Conservation (phyloP, 2,113 vertebrate genomes). For the Hyperopisus bebe region DNA sequence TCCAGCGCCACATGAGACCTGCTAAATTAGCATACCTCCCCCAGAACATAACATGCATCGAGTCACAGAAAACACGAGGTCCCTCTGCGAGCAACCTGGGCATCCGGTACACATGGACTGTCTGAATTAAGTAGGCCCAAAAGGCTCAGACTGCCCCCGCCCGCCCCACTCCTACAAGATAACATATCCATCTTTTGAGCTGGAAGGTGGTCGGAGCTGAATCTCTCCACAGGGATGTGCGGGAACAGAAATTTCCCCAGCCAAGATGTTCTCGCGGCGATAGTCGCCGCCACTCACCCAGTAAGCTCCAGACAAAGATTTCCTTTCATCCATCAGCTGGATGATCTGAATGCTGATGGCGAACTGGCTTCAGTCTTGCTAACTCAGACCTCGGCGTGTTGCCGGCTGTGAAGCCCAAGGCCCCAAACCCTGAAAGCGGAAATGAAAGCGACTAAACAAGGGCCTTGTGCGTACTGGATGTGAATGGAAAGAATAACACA, state of each 20-base stretch:
- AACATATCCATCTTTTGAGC: slow-evolving; percentile 10
- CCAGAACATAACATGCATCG: background rate
- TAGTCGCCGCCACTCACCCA: slow-evolving; percentile 9
- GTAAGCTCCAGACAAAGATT: slow-evolving; percentile 15
- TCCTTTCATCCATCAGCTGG: background rate
- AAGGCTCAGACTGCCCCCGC: background rate
- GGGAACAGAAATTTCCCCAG: background rate
- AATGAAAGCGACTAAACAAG: background rate
- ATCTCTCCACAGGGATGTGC: background rate
- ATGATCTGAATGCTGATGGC: background rate
- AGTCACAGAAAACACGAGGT: background rate
- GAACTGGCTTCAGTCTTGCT: too few relatives aligned
- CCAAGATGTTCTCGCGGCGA: background rate
- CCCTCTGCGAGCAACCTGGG: background rate
- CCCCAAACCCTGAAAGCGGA: background rate
- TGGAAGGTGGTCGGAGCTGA: background rate
- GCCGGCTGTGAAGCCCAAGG: background rate
- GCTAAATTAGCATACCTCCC: background rate
- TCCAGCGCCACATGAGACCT: background rate
- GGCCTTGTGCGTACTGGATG: background rate
- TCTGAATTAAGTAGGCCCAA: background rate
- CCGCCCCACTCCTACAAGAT: background rate
- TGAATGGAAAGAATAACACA: background rate
- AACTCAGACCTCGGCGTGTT: background rate
- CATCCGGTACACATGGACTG: background rate